Evolutionary conservation across 1,140 invertebrate genomes (phyloP), one percentile per base, ranked within the genome.

Genomic region (Drosophila leontia): DNA sequence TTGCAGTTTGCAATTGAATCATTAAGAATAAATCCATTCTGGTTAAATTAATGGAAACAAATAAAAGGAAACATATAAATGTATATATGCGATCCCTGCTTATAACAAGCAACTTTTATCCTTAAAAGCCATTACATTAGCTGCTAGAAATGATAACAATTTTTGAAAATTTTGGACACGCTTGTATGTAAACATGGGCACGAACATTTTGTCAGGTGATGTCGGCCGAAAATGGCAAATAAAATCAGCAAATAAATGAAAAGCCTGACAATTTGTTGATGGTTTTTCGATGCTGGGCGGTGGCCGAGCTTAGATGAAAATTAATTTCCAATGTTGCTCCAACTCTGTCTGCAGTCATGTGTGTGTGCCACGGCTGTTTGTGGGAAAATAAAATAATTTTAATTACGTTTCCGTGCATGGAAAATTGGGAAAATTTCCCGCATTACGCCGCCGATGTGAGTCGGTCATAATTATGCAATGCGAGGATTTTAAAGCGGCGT

Each of bases 261-360:
- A 82, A 67, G 53, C 68, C 68, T 79, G 83, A 86, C 82, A 86
- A 82, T 86, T 86, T 86, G 82, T 86, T 86, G 82, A 86, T 76
- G 79, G 69, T 64, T 82, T 84, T 86, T 64, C 69, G 65, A 65
- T 58, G 62, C 70, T 37, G 29, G 44, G 12, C 67, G 19, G 37
- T 37, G 29, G 41, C 45, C 67, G 65, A 62, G 50, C 45, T 78
- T 78, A 65, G 82, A 80, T 71, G 64, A 68, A 85, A 85, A 86
- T 85, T 69, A 86, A 85, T 86, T 82, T 85, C 55, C 75, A 82
- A 82, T 86, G 78, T 82, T 45, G 51, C 69, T 19, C n/a, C 51
- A 39, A 39, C 34, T 56, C 61, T 32, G 69, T 67, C 57, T 70
- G 64, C 63, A 77, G 58, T 57, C 53, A 34, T 64, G 39, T 45